These are phyloP conservation scores for Calliphora vicina DNA, from an alignment of 1,140 invertebrate species.

Conservation along the genomic window DNA sequence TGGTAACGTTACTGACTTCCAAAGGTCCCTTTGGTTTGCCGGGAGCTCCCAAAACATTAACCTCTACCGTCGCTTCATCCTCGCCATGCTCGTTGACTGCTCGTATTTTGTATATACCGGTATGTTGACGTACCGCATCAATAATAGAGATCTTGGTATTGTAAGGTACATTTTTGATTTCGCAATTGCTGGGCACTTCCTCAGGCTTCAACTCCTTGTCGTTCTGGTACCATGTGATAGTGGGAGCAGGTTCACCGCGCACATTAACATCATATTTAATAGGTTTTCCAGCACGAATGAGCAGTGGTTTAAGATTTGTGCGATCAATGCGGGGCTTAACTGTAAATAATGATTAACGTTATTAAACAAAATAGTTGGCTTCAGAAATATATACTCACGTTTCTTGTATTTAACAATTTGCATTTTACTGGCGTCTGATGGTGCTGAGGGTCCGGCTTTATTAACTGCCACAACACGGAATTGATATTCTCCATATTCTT, in stretches of 20 bases:
- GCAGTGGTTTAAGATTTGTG: constrained; percentile 90
- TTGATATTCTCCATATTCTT: constrained; percentile 92
- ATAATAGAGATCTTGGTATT: constrained; percentile 91
- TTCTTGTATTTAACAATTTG: constrained; percentile 90
- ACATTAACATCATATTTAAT: constrained; percentile 95
- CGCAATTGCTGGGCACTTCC: constrained; percentile 72
- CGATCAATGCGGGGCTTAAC: constrained; percentile 97
- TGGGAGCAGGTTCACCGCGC: constrained; percentile 92
- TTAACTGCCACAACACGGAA: constrained; percentile 96
- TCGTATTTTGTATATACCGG: constrained; percentile 89
- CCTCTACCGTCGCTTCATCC: constrained; percentile 93
- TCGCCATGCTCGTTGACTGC: constrained; percentile 92
- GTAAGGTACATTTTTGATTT: constrained; percentile 90
- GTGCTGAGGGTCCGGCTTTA: constrained; percentile 91
- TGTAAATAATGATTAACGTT: constrained; percentile 33
- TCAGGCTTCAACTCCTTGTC: constrained; percentile 66
- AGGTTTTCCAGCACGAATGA: constrained; percentile 88
- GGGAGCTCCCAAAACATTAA: constrained; percentile 87
- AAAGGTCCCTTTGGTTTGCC: constrained; percentile 89
- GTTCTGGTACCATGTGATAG: constrained; percentile 80
- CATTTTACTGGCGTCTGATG: constrained; percentile 93
- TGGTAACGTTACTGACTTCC: constrained; percentile 92
- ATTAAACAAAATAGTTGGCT: background rate
- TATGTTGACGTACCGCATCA: constrained; percentile 83
- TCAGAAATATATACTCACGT: constrained; percentile 69